Conservation (phyloP, 2,888 invertebrate species). For the Drosophila ezoana region DNA sequence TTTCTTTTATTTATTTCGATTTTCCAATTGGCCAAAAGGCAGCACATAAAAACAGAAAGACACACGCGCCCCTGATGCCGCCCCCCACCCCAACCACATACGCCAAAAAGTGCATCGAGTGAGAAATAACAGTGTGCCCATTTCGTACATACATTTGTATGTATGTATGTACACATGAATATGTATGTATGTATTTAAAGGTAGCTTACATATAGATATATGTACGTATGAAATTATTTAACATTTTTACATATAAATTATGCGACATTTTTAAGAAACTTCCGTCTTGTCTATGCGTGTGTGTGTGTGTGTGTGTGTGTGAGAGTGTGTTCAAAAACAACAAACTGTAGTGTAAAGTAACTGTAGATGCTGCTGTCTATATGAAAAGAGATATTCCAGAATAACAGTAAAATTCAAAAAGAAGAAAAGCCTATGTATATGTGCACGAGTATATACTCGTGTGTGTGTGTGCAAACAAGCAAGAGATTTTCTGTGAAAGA, state of each 20-base stretch:
- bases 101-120: constrained; percentile 58
- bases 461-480: constrained; percentile 56
- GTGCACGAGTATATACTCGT: constrained; percentile 33
- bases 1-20: constrained; percentile 47
- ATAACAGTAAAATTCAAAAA: constrained; percentile 73
- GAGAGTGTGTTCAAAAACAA: constrained; percentile 28
- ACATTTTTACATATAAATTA: constrained; percentile 40
- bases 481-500: constrained; percentile 71
- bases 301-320: constrained; percentile 7
- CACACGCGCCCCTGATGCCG: constrained; percentile 18
- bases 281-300: constrained; percentile 12
- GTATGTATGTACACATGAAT: constrained; percentile 13
- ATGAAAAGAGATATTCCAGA: constrained; percentile 39
- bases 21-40: constrained; percentile 49
- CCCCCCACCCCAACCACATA: constrained; percentile 1
- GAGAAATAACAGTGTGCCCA: constrained; percentile 58
- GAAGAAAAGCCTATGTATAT: constrained; percentile 55
- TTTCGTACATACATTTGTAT: constrained; percentile 26
- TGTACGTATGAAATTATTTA: constrained; percentile 23
- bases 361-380: constrained; percentile 40
- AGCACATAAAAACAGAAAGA: constrained; percentile 27
- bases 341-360: constrained; percentile 32
- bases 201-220: not conserved
- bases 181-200: constrained; percentile 4
- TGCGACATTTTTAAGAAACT: constrained; percentile 20